Percentiles rank a stretch among this genome's conserved stretches.
phyloP scores from a whole-genome alignment of 2,888 invertebrate genomes.

The Drosophila suboccidentalis region DNA sequence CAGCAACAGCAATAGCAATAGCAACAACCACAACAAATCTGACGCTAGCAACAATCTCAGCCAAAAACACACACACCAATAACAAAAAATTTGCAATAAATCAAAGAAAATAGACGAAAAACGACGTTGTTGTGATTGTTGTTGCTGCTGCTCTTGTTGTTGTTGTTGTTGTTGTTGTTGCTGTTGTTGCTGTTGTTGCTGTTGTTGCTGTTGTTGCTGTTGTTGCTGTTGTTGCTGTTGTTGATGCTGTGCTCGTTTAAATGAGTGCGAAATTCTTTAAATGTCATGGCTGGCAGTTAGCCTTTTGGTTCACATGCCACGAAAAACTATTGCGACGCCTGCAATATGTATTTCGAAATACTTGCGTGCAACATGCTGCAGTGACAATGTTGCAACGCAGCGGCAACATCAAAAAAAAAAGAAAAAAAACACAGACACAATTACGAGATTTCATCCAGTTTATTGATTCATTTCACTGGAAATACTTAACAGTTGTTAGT shows the following conservation, averaged over 20 bases:
- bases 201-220: no score
- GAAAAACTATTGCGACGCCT: slow-evolving; percentile 41
- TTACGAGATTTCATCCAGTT: not conserved
- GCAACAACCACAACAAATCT: slow-evolving; percentile 23
- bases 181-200: no score
- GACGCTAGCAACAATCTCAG: slow-evolving; percentile 31
- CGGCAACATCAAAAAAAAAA: not conserved
- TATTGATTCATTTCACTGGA: not conserved
- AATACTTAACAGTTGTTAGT: not conserved
- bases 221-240: slow-evolving; percentile 5
- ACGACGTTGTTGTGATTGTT: slow-evolving; percentile 47
- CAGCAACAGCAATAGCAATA: slow-evolving; percentile 5
- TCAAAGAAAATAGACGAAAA: slow-evolving; percentile 69
- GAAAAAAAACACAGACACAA: not conserved
- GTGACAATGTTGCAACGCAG: slow-evolving; percentile 6
- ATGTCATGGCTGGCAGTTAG: slow-evolving; percentile 77
- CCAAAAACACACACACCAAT: slow-evolving; percentile 23
- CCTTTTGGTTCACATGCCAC: slow-evolving; percentile 61
- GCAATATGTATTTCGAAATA: slow-evolving; percentile 20
- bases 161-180: no score
- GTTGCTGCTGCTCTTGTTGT: slow-evolving; percentile 4
- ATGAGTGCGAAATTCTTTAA: slow-evolving; percentile 76
- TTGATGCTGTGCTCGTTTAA: slow-evolving; percentile 46
- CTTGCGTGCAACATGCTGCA: slow-evolving; percentile 31
- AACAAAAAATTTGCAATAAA: slow-evolving; percentile 60